phyloP scores from a whole-genome alignment of 2,113 vertebrate species.

The Athene noctua region DNA sequence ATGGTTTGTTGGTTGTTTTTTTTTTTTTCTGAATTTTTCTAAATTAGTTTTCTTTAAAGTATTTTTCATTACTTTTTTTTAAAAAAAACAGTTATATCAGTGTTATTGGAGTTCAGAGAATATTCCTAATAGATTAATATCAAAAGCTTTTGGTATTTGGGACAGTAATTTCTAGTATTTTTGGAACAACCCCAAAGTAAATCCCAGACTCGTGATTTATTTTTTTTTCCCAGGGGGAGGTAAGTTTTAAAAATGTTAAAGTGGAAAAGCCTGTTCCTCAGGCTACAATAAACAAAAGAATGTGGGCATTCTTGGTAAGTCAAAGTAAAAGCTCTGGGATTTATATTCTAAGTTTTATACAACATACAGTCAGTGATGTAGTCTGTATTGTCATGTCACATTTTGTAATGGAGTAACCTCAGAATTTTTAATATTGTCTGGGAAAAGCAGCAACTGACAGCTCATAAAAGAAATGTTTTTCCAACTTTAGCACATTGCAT shows the following conservation, averaged over 20 bases:
- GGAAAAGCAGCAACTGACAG: neutral
- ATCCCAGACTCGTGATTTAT: neutral
- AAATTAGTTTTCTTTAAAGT: neutral
- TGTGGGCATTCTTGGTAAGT: neutral
- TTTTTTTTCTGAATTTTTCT: neutral
- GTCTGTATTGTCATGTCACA: neutral
- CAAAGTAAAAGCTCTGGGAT: neutral
- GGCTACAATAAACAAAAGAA: neutral
- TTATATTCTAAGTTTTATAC: neutral
- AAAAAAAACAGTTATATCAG: neutral
- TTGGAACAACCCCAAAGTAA: neutral
- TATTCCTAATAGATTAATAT: neutral
- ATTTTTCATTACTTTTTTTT: neutral
- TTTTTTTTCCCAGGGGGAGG: neutral
- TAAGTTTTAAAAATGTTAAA: constrained; percentile 12
- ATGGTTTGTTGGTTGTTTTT: neutral
- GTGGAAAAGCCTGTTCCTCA: neutral
- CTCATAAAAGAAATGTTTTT: neutral
- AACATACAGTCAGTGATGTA: neutral
- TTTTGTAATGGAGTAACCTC: neutral
- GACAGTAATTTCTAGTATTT: neutral
- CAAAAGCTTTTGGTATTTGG: neutral
- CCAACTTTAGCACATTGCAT: neutral
- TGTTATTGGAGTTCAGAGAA: neutral
- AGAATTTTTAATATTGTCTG: neutral